A percentile compares a stretch with the other conserved stretches of the same genome.
Conservation (phyloP, 2,888 invertebrate species). For the Actias luna region DNA sequence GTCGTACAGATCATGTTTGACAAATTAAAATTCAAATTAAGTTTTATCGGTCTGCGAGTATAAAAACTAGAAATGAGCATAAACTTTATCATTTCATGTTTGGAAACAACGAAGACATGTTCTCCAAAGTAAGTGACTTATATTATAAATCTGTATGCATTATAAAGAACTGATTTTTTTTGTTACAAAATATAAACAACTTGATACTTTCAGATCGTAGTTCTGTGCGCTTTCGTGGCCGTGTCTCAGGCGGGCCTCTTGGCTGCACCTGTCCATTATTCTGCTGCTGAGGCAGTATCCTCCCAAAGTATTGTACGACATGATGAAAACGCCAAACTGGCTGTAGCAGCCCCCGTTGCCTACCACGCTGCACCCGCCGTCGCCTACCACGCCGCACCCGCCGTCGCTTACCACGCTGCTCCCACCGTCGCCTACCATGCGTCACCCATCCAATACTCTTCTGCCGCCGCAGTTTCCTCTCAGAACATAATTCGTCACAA, state of each 20-base stretch:
- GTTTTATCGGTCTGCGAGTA: conserved; percentile 2
- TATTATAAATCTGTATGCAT: too few species aligned
- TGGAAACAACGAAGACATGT: conserved; percentile 48
- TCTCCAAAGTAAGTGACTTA: conserved; percentile 53
- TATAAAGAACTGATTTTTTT: too few species aligned
- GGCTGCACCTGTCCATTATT: conserved; percentile 42
- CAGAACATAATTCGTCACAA: conserved; percentile 64
- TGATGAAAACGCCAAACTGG: conserved; percentile 27
- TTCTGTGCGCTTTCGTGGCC: conserved; percentile 42
- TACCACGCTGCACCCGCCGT: conserved; percentile 26
- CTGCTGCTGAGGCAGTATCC: conserved; percentile 48
- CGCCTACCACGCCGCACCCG: conserved; percentile 25
- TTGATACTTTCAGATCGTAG: conserved; percentile 35
- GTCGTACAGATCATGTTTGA: conserved; percentile 2
- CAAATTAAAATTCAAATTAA: conserved; percentile 11
- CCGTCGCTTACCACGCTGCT: conserved; percentile 28
- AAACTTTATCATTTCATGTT: conserved; percentile 23
- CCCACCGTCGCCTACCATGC: conserved; percentile 33
- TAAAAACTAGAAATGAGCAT: conserved; percentile 8
- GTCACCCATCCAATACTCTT: conserved; percentile 53
- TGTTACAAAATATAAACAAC: neutral
- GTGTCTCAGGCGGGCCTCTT: conserved; percentile 46
- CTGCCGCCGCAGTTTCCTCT: conserved; percentile 57
- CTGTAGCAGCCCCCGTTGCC: conserved; percentile 27
- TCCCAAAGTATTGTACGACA: conserved; percentile 57